Evolutionary conservation across 1,140 invertebrate species (phyloP), one percentile per base, ranked within the genome.

Genomic region (Catajapyx aquilonaris): DNA sequence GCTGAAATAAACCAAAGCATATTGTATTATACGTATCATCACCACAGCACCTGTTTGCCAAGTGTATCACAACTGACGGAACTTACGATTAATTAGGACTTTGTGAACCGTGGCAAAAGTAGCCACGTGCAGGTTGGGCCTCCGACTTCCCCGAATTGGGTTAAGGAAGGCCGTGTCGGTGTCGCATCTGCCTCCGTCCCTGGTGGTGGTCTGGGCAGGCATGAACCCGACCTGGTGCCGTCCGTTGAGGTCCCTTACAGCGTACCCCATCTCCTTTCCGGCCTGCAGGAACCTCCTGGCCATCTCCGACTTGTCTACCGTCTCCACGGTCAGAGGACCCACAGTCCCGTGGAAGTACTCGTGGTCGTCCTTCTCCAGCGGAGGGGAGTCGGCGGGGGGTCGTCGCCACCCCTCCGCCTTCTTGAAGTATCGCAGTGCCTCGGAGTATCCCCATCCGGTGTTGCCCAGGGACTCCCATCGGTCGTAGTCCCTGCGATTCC

Each of bases 401-500:
- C n/a, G n/a, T n/a, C n/a, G n/a, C n/a, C n/a, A n/a, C n/a, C n/a
- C n/a, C n/a, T n/a, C n/a, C n/a, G n/a, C n/a, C n/a, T n/a, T n/a
- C n/a, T n/a, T n/a, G n/a, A n/a, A n/a, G n/a, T n/a, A n/a, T n/a
- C n/a, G n/a, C n/a, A n/a, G n/a, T n/a, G n/a, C n/a, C n/a, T n/a
- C n/a, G n/a, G n/a, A n/a, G n/a, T n/a, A n/a, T n/a, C n/a, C n/a
- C n/a, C n/a, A n/a, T n/a, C n/a, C n/a, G n/a, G n/a, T n/a, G n/a
- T n/a, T n/a, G n/a, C n/a, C n/a, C n/a, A n/a, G n/a, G n/a, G n/a
- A 5, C 57, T n/a, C n/a, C n/a, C n/a, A n/a, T n/a, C n/a, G n/a
- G n/a, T n/a, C n/a, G n/a, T n/a, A n/a, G n/a, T n/a, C 44, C 61
- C 4, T 60, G 44, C 60, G 66, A 56, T 75, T 79, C 32, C 78